Conservation (phyloP, 1,140 invertebrate genomes). For the Delia radicum region DNA sequence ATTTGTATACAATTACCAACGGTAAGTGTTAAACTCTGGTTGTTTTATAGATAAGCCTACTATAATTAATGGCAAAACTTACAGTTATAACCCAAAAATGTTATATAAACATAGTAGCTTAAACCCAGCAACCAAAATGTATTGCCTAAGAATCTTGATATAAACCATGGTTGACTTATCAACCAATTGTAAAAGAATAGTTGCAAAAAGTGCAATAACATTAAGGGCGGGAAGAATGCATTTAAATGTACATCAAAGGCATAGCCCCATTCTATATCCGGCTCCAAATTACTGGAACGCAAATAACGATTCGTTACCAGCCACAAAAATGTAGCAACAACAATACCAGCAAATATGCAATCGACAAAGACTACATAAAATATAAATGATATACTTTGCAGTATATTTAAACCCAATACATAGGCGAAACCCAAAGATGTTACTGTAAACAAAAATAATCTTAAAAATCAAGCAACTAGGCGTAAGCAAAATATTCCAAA, state of each 20-base stretch:
- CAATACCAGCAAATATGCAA: conserved; percentile 83
- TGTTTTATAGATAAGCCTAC: too few relatives aligned
- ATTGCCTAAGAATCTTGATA: conserved; percentile 86
- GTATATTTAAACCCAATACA: conserved; percentile 73
- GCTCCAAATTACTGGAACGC: conserved; percentile 64
- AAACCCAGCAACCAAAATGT: conserved; percentile 91
- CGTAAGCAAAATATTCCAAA: neutral
- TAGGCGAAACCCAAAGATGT: conserved; percentile 89
- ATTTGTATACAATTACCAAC: too few relatives aligned
- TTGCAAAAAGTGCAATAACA: conserved; percentile 91
- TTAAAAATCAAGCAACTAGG: too few relatives aligned
- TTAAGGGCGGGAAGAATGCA: conserved; percentile 93
- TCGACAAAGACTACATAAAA: conserved; percentile 94
- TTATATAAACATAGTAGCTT: conserved; percentile 95
- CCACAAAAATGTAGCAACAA: conserved; percentile 91
- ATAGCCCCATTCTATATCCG: conserved; percentile 98
- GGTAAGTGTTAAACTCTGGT: too few relatives aligned
- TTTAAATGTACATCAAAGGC: conserved; percentile 98
- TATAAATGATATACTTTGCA: conserved; percentile 82
- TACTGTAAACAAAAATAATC: conserved; percentile 62
- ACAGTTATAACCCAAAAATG: conserved; percentile 97
- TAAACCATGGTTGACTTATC: conserved; percentile 72
- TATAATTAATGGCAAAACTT: conserved; percentile 61
- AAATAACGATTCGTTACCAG: conserved; percentile 82
- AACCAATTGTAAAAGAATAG: conserved; percentile 84